Evolutionary conservation across 2,888 invertebrate genomes (phyloP).

Genomic region (Microctonus aethiopoides): DNA sequence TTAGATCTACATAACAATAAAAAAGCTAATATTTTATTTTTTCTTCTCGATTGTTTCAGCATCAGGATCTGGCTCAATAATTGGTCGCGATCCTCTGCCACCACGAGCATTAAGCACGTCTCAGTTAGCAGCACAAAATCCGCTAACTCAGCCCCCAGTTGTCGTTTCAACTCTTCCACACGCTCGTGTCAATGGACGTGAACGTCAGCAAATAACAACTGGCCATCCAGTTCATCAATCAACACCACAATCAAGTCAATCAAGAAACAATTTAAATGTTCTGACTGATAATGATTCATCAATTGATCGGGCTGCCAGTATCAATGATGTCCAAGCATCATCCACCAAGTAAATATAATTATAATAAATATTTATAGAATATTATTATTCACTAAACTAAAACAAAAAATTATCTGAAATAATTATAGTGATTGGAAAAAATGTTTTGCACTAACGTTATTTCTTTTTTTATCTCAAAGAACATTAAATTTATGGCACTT

Average conservation of each 20-base stretch:
- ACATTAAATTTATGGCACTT: no score
- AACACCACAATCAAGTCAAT: conserved; percentile 42
- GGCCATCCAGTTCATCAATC: conserved; percentile 51
- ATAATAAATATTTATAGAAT: no score
- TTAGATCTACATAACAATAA: no score
- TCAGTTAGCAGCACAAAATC: conserved; percentile 55
- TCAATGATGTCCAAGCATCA: conserved; percentile 51
- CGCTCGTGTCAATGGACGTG: conserved; percentile 48
- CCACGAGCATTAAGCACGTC: conserved; percentile 66
- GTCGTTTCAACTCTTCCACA: conserved; percentile 57
- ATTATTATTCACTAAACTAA: no score
- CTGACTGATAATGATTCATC: conserved; percentile 33
- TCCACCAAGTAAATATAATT: conserved; percentile 46
- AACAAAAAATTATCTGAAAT: no score
- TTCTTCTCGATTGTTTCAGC: conserved; percentile 70
- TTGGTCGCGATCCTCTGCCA: conserved; percentile 70
- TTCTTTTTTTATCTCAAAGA: no score
- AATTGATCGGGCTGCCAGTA: conserved; percentile 50
- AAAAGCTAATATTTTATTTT: not conserved
- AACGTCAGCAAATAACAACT: conserved; percentile 45
- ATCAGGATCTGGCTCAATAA: conserved; percentile 77
- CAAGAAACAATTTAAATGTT: conserved; percentile 30
- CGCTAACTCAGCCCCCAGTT: conserved; percentile 67
- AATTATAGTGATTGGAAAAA: no score
- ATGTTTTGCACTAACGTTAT: no score